Evolutionary conservation across 37 sponge, comb jelly and placozoan genomes (phyloP).

Genomic region (Geodia barretti): DNA sequence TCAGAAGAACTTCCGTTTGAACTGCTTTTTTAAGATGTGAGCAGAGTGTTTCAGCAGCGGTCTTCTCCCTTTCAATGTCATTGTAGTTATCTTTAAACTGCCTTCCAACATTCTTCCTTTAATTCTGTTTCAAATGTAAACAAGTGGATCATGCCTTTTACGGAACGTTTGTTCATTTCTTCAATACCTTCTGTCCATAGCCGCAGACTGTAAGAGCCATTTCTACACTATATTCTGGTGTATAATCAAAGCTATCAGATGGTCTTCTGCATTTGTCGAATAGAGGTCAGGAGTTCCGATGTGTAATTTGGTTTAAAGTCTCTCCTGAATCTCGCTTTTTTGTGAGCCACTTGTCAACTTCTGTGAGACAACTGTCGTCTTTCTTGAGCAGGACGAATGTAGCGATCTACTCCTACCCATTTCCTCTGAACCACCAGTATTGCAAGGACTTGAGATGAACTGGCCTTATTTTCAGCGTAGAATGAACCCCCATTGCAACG

Average conservation of each 20-base stretch:
- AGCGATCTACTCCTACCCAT: not conserved
- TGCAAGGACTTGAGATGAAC: not conserved
- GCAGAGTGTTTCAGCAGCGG: conserved; percentile 14
- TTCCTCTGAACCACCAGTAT: not conserved
- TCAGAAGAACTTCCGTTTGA: not conserved
- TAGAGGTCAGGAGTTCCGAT: not conserved
- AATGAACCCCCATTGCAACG: not conserved
- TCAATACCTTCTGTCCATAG: not conserved
- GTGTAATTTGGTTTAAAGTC: not conserved
- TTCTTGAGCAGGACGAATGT: not conserved
- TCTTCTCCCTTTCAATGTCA: not conserved
- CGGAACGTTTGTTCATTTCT: not conserved
- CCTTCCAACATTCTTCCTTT: not conserved
- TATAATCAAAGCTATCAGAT: not conserved
- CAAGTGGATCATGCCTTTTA: conserved; percentile 7
- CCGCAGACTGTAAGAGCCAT: conserved; percentile 15
- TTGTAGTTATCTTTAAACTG: not conserved
- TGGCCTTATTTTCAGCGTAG: not conserved
- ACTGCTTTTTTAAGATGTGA: not conserved
- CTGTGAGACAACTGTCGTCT: not conserved
- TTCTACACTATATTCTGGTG: conserved; percentile 10
- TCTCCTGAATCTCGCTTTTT: not conserved
- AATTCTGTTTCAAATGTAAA: conserved; percentile 3
- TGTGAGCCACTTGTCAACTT: not conserved
- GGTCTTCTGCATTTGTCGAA: too few relatives aligned